phyloP scores from a whole-genome alignment of 2,113 vertebrate species.

The Lonchura striata region DNA sequence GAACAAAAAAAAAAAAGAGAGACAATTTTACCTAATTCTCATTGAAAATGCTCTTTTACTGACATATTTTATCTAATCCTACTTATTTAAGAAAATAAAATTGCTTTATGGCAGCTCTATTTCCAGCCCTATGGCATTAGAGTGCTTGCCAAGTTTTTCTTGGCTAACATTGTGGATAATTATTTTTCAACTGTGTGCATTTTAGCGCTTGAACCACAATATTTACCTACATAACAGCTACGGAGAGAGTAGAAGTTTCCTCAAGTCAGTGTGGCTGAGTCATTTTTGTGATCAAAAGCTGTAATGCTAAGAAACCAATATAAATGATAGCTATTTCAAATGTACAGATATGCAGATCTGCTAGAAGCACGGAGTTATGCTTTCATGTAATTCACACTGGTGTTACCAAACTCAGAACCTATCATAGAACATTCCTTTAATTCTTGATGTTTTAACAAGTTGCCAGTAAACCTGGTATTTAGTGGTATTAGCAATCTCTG shows the following conservation, averaged over 20 bases:
- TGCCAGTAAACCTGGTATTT: not conserved
- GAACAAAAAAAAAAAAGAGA: too few relatives aligned
- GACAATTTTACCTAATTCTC: not conserved
- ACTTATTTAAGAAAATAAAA: constrained; percentile 12
- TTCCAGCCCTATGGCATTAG: not conserved
- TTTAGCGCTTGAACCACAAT: constrained; percentile 56
- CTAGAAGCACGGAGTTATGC: not conserved
- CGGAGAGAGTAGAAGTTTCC: not conserved
- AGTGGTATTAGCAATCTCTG: not conserved
- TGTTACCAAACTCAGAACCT: not conserved
- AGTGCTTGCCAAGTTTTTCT: constrained; percentile 45
- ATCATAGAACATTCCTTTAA: not conserved
- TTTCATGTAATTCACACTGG: not conserved
- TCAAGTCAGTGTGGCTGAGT: not conserved
- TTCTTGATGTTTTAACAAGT: not conserved
- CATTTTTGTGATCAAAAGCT: not conserved
- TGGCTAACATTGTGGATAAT: constrained; percentile 35
- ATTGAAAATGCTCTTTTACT: not conserved
- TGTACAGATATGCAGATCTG: not conserved
- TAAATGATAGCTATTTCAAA: not conserved
- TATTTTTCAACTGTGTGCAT: constrained; percentile 49
- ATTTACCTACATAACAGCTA: constrained; percentile 39
- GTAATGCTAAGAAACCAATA: not conserved
- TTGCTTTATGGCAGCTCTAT: not conserved
- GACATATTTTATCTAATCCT: constrained; percentile 1